Evolutionary conservation across 2,797 vertebrate genomes (phyloP), one percentile per base, ranked within the genome.

Genomic region (Rhodeus uyekii): DNA sequence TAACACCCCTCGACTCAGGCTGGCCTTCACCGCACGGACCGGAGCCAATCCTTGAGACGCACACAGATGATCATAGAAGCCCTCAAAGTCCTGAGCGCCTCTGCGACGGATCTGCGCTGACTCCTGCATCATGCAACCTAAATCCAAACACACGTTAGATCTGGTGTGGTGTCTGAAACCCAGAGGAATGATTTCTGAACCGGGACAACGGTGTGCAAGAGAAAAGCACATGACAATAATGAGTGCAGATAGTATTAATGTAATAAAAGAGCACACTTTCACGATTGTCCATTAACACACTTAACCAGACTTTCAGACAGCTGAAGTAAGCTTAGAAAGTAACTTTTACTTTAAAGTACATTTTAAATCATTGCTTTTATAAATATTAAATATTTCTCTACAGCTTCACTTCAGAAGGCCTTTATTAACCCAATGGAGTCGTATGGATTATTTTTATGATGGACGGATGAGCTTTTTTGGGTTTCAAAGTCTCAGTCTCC

Each of bases 1-100:
- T 85, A 99, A 90, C 74, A 93, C 88, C 67, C 94, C 94, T 85
- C 89, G 94, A 81, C 85, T 84, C 10, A 95, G 86, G 19, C 93
- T 93, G 71, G 93, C 88, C 86, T 92, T 96, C 84, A 99, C 92
- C 22, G 92, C 90, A 34, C 93, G 88, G 24, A 96, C 85, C 14
- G 98, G 97, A 18, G 94, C 89, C 0, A 92, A 94, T 76, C 96
- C 95, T 91, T 96, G 96, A 87, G 94, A 90, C 13, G 92, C 94
- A 92, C 97, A 99, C 69, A 95, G 91, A 78, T 95, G 93, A 58
- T 97, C 96, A 86, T 98, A 99, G 86, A 95, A 95, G 0, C 93
- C 92, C 69, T 93, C 90, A 82, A 99, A 99, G 90, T 98, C 95
- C 85, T 92, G 90, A 80, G 96, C 92, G 69, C 93, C 92, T 36